Conservation (phyloP, 2,888 invertebrate genomes). For the Actias luna region DNA sequence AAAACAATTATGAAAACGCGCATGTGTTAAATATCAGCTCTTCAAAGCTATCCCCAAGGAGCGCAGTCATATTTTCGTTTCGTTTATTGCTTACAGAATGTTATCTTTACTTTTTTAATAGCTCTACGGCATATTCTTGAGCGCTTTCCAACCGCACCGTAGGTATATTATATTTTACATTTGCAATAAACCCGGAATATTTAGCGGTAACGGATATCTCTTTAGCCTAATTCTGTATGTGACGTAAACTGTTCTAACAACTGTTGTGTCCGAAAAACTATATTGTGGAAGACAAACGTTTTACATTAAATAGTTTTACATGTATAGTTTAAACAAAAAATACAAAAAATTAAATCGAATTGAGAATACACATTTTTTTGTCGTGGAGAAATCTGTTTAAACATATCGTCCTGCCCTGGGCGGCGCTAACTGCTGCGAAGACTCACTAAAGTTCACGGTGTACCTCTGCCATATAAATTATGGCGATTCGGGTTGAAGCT, state of each 20-base stretch:
- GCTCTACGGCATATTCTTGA: constrained; percentile 32
- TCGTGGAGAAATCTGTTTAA: too few relatives aligned
- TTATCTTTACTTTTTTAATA: constrained; percentile 32
- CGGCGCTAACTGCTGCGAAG: too few relatives aligned
- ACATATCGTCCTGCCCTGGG: too few relatives aligned
- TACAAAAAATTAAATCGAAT: too few relatives aligned
- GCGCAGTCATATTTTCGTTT: constrained; percentile 26
- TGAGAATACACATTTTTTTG: too few relatives aligned
- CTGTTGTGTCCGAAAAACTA: not conserved
- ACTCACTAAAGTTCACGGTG: too few relatives aligned
- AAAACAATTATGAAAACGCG: not conserved
- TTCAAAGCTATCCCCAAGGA: constrained; percentile 27
- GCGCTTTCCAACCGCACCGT: constrained; percentile 28
- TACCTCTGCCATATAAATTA: too few relatives aligned
- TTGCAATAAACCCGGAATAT: constrained; percentile 7
- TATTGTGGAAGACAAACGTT: not conserved
- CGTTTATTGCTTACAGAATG: constrained; percentile 31
- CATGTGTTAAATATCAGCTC: constrained; percentile 14
- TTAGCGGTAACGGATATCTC: not conserved
- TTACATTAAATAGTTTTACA: not conserved
- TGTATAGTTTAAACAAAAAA: too few relatives aligned
- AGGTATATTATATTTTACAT: constrained; percentile 3
- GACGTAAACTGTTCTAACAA: constrained; percentile 13
- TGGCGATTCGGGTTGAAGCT: too few relatives aligned
- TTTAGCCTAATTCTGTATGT: constrained; percentile 16